Evolutionary conservation across 2,888 invertebrate genomes (phyloP), one percentile per base, ranked within the genome.

Genomic region (Pteria penguin): DNA sequence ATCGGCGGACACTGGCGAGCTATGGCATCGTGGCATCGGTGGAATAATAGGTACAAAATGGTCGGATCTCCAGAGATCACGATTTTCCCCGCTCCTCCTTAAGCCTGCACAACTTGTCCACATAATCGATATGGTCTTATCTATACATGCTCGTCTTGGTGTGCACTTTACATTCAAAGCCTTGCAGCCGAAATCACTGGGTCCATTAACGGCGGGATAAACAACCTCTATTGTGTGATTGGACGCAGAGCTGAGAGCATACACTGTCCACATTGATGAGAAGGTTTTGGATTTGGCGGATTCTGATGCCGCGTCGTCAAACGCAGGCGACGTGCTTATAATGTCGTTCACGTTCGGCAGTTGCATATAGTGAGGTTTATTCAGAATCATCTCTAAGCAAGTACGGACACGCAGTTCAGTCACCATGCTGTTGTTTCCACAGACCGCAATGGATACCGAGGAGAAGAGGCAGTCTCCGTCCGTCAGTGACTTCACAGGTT

Each of bases 391-490:
- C 24, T 57, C n/a, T 1, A 57, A 8, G 22, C 57, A 57, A 8
- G 57, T 57, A 22, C 57, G 57, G 24, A 57, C 57, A n/a, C 57
- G 18, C 24, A 57, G 22, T 57, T 57, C 57, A 8, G 57, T 57
- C 18, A 24, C 57, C n/a, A 57, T 57, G 22, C 24, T 24, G 18
- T 57, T 24, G 24, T 57, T 57, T 57, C 57, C 57, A 57, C 24
- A 57, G 8, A 1, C 22, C 1, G 24, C 18, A 22, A 24, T 57
- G 18, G 57, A 57, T 22, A 22, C 24, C 8, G 57, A 57, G 22
- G 8, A n/a, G 57, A 57, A 57, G 8, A 57, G 57, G 57, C 57
- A 57, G 24, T 57, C 24, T 57, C 57, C 57, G 22, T 57, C 57
- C 8, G 57, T 24, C 18, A 22, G 18, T 24, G 24, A 18, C 24